These are phyloP conservation scores for Alentia gelatinosa DNA, from an alignment of 2,888 invertebrate genomes.

Conservation along the genomic window DNA sequence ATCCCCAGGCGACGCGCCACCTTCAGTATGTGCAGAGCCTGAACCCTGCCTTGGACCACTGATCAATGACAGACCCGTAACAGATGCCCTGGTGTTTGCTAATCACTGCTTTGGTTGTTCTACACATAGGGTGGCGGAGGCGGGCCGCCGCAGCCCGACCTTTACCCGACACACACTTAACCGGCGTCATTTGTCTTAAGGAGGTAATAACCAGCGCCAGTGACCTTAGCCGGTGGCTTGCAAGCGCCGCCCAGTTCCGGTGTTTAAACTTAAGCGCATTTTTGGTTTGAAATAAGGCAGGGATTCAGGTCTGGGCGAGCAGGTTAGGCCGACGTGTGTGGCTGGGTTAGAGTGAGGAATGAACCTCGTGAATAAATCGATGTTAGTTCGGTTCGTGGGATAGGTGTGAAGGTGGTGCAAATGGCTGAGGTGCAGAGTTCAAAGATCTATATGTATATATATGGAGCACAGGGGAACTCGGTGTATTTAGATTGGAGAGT, in stretches of 20 bases:
- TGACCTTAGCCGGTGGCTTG: slow-evolving; percentile 10
- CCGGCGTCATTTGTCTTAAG: slow-evolving; percentile 38
- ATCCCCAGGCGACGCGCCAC: too few species aligned
- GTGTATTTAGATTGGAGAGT: too few species aligned
- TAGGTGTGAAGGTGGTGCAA: too few species aligned
- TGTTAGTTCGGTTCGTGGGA: neutral
- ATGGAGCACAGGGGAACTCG: too few species aligned
- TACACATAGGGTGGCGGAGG: neutral
- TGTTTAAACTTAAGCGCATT: neutral
- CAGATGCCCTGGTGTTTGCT: slow-evolving; percentile 21
- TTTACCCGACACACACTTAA: slow-evolving; percentile 14
- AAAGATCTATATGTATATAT: too few species aligned
- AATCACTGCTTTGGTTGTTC: slow-evolving; percentile 15
- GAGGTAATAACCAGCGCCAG: slow-evolving; percentile 21
- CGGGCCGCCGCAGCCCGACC: neutral
- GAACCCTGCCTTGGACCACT: too few species aligned
- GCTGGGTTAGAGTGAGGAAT: neutral
- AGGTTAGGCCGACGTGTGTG: neutral
- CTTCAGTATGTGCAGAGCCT: too few species aligned
- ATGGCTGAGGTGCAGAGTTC: too few species aligned
- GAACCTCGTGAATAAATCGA: neutral
- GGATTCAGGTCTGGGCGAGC: neutral
- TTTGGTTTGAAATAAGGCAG: neutral
- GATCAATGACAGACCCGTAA: slow-evolving; percentile 1
- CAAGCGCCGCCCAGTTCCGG: neutral